Evolutionary conservation across 1,140 invertebrate species (phyloP), one percentile per base, ranked within the genome.

Genomic region (Leptoteleia sp.): DNA sequence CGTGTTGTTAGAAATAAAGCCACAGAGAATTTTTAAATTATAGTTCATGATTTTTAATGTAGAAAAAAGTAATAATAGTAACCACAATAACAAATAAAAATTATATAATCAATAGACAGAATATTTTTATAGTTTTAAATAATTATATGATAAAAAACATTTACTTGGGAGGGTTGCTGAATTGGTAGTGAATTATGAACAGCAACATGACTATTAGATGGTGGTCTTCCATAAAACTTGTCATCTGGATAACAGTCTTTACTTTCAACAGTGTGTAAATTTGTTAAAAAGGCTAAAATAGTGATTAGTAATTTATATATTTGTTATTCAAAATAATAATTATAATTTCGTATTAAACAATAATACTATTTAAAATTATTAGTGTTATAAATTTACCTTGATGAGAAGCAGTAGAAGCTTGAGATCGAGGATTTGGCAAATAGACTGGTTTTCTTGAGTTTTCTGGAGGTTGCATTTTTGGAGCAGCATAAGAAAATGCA

Each of bases 171-270:
- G 12, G 90, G 86, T 82, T 90, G 91, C 65, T 90, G 91, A 73
- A 91, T 91, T 25, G 90, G 89, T 57, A 91, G 89, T 22, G 89
- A 87, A 52, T 88, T 89, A 55, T 91, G 90, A 25, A 91, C 83
- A 1, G 89, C 83, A 29, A 91, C 88, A 71, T 91, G 90, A 72
- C 86, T 90, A 22, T 87, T 83, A n/a, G 62, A n/a, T 7, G 90
- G 88, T 7, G 90, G 88, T 29, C 90, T 82, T 4, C 87, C 37
- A 42, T 89, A 90, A 82, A 85, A 90, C 75, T 90, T 89, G 12
- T 90, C 88, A 12, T 90, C 88, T 0, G 86, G 16, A 37, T 89
- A 89, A 11, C 83, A 79, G 11, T 82, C 82, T 68, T 84, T 87
- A 17, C 87, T 83, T 16, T 88, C 86, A 64, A 87, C 25, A 8